A percentile compares a stretch with the other conserved stretches of the same genome.
phyloP scores from a whole-genome alignment of 1,140 invertebrate genomes.

The Drosophila guanche region DNA sequence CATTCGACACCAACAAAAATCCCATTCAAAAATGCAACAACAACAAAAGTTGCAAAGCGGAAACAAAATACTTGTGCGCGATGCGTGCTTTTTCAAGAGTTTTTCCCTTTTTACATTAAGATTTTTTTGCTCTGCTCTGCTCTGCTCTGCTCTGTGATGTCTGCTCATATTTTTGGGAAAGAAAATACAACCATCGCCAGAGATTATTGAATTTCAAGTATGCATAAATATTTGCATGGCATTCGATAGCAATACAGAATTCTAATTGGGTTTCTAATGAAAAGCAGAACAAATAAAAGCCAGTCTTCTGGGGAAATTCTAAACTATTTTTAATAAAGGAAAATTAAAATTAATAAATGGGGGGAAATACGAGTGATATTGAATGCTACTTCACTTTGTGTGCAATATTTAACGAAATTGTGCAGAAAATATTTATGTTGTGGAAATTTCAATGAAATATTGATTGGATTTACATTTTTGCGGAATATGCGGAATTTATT shows the following conservation, averaged over 20 bases:
- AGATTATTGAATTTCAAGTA: conserved; percentile 31
- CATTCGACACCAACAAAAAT: too few relatives aligned
- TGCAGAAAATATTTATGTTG: too few relatives aligned
- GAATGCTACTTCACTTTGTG: too few relatives aligned
- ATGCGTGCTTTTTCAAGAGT: conserved; percentile 50
- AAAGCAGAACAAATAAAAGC: background rate
- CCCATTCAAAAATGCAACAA: background rate
- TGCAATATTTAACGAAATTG: too few relatives aligned
- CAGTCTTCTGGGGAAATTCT: too few relatives aligned
- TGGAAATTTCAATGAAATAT: too few relatives aligned
- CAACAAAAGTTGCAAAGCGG: conserved; percentile 3
- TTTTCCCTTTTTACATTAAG: conserved; percentile 17
- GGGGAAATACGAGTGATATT: too few relatives aligned
- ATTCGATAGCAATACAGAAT: conserved; percentile 2
- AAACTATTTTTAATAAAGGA: too few relatives aligned
- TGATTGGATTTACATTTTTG: too few relatives aligned
- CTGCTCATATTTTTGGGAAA: conserved; percentile 7
- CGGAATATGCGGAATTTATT: too few relatives aligned
- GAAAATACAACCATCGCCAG: background rate
- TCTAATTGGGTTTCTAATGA: conserved; percentile 18
- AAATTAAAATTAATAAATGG: too few relatives aligned
- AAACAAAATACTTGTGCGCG: conserved; percentile 49
- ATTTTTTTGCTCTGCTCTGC: background rate
- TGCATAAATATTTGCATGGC: conserved; percentile 7
- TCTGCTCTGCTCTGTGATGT: background rate